Evolutionary conservation across 2,797 vertebrate genomes (phyloP).

Genomic region (Dipus sagitta): DNA sequence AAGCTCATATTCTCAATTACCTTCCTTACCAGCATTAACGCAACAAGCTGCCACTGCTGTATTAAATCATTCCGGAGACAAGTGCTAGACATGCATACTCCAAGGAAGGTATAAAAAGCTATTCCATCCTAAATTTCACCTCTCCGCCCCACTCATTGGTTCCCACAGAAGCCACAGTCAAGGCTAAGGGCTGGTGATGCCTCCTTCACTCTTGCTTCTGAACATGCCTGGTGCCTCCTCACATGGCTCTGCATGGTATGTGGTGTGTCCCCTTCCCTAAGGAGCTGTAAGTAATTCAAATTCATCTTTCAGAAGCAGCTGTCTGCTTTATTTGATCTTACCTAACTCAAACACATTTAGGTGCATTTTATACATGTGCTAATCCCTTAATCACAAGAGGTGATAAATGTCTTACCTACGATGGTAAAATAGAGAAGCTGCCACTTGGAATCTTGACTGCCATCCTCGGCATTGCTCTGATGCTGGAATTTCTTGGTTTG

Average conservation of each 20-base stretch:
- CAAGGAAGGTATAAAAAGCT: not conserved
- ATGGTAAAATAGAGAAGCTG: constrained; percentile 1
- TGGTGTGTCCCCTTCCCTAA: not conserved
- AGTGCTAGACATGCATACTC: too few species aligned
- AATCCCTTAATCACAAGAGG: not conserved
- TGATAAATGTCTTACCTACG: not conserved
- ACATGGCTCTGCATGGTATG: rapidly evolving
- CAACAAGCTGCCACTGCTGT: not conserved
- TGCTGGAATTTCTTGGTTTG: not conserved
- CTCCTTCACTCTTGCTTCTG: not conserved
- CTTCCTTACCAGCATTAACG: not conserved
- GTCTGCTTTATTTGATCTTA: too few species aligned
- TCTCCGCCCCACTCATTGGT: not conserved
- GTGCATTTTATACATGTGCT: not conserved
- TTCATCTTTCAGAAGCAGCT: not conserved
- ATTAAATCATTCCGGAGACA: not conserved
- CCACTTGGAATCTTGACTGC: not conserved
- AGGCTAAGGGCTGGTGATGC: not conserved
- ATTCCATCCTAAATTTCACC: not conserved
- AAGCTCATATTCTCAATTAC: not conserved
- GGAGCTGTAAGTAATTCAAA: not conserved
- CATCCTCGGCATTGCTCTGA: not conserved
- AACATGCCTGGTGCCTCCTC: too few species aligned
- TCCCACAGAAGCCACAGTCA: not conserved
- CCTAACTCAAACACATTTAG: not conserved